phyloP scores from a whole-genome alignment of 2,797 vertebrate species.

The Myotis findleyi region DNA sequence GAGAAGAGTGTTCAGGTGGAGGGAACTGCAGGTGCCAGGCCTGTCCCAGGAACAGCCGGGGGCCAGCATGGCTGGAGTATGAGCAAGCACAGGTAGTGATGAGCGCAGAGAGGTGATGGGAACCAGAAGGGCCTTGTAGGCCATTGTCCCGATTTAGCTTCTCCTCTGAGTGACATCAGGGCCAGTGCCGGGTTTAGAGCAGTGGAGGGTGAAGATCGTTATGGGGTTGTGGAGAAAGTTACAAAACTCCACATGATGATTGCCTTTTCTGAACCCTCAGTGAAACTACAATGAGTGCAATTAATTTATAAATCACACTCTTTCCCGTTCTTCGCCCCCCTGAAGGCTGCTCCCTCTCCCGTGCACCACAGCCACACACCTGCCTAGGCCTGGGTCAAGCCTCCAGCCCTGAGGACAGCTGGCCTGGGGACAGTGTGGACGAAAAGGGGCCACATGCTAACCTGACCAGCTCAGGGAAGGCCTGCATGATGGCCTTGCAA shows the following conservation, averaged over 20 bases:
- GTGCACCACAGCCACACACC: not conserved
- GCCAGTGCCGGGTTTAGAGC: not conserved
- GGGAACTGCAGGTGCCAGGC: rapidly evolving
- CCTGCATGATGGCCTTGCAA: too few species aligned
- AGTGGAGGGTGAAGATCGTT: not conserved
- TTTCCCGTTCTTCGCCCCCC: not conserved
- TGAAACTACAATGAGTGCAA: not conserved
- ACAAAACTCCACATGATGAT: not conserved
- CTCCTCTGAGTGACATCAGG: not conserved
- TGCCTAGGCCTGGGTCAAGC: not conserved
- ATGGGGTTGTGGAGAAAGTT: not conserved
- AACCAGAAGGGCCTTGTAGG: not conserved
- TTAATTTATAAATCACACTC: not conserved
- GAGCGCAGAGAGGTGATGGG: not conserved
- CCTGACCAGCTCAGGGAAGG: too few species aligned
- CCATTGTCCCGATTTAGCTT: not conserved
- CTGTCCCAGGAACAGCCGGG: not conserved
- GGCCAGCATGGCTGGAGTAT: not conserved
- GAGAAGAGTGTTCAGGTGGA: not conserved
- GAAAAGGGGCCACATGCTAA: too few species aligned
- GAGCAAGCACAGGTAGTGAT: not conserved
- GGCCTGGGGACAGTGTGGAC: not conserved
- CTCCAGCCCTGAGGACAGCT: not conserved
- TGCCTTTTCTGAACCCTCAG: not conserved
- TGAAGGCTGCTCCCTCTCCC: not conserved